Evolutionary conservation across 2,797 vertebrate species (phyloP).

Genomic region (Muscicapa comitata): DNA sequence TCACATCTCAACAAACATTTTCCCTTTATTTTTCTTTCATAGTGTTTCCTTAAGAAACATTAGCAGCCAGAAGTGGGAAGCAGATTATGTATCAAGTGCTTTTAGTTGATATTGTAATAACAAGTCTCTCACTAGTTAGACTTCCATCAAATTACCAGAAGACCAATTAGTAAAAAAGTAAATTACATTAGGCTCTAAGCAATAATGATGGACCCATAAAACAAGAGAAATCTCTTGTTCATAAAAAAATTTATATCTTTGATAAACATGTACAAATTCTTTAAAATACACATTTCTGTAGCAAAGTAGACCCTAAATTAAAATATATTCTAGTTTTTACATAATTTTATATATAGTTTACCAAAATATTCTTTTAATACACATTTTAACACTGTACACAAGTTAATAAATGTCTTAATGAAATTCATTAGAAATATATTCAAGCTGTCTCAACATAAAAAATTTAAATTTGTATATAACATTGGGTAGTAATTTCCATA

Average conservation of each 20-base stretch:
- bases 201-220: slow-evolving; percentile 3
- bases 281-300: slow-evolving; percentile 72
- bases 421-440: slow-evolving; percentile 72
- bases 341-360: slow-evolving; percentile 70
- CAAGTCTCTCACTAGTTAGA: not conserved
- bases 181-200: not conserved
- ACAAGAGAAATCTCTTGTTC: slow-evolving; percentile 10
- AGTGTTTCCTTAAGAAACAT: slow-evolving; percentile 2
- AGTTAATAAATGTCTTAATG: slow-evolving; percentile 66
- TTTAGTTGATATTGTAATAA: not conserved
- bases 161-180: not conserved
- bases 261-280: slow-evolving; percentile 59
- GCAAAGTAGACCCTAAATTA: slow-evolving; percentile 71
- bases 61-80: slow-evolving; percentile 19
- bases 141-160: not conserved
- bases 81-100: not conserved
- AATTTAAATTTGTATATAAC: slow-evolving; percentile 48
- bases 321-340: slow-evolving; percentile 77
- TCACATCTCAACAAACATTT: not conserved
- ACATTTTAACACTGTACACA: slow-evolving; percentile 75
- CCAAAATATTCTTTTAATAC: slow-evolving; percentile 75
- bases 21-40: slow-evolving; percentile 18
- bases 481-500: slow-evolving; percentile 34
- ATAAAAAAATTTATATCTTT: slow-evolving; percentile 26
- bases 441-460: slow-evolving; percentile 57